These are phyloP conservation scores for Steromphala cineraria DNA, from an alignment of 2,888 invertebrate species.

Conservation along the genomic window DNA sequence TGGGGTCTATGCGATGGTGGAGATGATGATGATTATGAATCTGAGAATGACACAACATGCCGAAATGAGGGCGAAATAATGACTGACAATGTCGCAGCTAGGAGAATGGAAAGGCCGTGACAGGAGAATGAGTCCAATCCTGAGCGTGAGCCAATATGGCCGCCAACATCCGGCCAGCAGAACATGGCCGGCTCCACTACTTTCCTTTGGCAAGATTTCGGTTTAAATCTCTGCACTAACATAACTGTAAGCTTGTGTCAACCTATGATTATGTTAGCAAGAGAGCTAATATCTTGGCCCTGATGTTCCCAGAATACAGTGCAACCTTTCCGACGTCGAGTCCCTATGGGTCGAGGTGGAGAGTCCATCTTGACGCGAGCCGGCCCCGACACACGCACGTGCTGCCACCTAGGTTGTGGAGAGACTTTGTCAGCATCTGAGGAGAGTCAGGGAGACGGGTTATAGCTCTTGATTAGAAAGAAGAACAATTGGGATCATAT, in stretches of 20 bases:
- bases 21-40: background rate
- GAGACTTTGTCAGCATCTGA: background rate
- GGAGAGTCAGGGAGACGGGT: too few species aligned
- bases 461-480: too few species aligned
- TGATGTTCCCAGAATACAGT: background rate
- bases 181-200: constrained; percentile 6
- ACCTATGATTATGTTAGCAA: too few species aligned
- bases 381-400: constrained; percentile 10
- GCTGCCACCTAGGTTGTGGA: background rate
- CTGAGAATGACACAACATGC: too few species aligned
- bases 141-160: constrained; percentile 4
- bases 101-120: background rate
- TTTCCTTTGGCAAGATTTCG: background rate
- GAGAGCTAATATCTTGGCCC: background rate
- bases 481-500: too few species aligned
- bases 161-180: background rate
- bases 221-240: too few species aligned
- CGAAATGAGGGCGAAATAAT: background rate
- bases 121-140: too few species aligned
- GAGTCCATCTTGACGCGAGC: background rate
- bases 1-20: background rate
- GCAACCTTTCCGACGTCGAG: background rate
- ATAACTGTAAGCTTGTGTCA: too few species aligned
- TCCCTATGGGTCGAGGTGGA: background rate
- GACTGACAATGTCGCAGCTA: constrained; percentile 2